Conservation (phyloP, 2,888 invertebrate species). For the Pedicia rivosa region DNA sequence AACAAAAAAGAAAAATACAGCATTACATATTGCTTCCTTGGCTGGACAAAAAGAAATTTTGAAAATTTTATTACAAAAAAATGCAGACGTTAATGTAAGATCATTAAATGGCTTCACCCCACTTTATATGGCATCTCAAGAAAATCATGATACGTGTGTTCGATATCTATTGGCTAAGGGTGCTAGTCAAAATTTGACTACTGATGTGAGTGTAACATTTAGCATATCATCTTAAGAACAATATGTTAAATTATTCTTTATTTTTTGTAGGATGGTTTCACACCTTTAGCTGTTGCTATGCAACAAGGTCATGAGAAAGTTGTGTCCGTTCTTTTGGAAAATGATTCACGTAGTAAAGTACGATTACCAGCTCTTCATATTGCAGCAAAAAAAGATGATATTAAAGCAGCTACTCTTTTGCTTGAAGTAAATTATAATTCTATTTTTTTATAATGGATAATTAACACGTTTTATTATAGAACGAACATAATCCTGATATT, state of each 20-base stretch:
- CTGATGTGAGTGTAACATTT: slow-evolving; percentile 48
- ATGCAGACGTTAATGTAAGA: slow-evolving; percentile 92
- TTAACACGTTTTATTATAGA: slow-evolving; percentile 33
- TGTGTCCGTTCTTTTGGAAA: slow-evolving; percentile 87
- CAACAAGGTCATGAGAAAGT: slow-evolving; percentile 97
- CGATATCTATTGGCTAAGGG: slow-evolving; percentile 79
- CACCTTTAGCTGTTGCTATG: slow-evolving; percentile 97
- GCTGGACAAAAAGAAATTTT: slow-evolving; percentile 94
- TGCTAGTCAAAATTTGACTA: slow-evolving; percentile 91
- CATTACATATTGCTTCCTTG: slow-evolving; percentile 93
- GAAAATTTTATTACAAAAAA: slow-evolving; percentile 73
- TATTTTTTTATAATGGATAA: too few relatives aligned
- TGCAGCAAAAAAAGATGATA: slow-evolving; percentile 97
- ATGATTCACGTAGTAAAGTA: slow-evolving; percentile 91
- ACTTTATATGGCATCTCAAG: slow-evolving; percentile 97
- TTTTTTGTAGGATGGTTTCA: slow-evolving; percentile 76
- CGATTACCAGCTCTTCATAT: slow-evolving; percentile 93
- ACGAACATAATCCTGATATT: slow-evolving; percentile 93
- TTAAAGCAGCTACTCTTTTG: slow-evolving; percentile 83
- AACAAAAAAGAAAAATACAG: slow-evolving; percentile 94
- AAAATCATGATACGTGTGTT: slow-evolving; percentile 88
- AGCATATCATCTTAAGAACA: neutral
- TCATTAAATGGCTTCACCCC: slow-evolving; percentile 96
- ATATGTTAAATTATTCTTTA: slow-evolving; percentile 5
- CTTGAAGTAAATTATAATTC: slow-evolving; percentile 51